These are phyloP conservation scores for Eupristina koningsbergeri DNA, from an alignment of 1,140 invertebrate species.

Conservation along the genomic window DNA sequence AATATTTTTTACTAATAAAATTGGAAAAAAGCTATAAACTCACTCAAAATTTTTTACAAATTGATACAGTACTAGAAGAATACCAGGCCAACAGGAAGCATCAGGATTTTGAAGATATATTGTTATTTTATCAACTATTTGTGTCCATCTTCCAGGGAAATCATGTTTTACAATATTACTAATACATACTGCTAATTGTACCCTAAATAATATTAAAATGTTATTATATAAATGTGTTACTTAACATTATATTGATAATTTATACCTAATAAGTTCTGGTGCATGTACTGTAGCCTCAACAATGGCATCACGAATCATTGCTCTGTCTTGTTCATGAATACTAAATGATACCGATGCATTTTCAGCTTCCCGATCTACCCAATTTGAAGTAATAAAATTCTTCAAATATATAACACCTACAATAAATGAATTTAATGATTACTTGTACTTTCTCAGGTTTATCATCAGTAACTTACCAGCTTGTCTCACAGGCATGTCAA, in stretches of 20 bases:
- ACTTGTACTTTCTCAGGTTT: not conserved
- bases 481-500: slow-evolving; percentile 94
- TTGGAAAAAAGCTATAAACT: slow-evolving; percentile 59
- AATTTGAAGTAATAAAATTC: slow-evolving; percentile 91
- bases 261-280: slow-evolving; percentile 87
- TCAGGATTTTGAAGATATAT: slow-evolving; percentile 88
- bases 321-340: slow-evolving; percentile 96
- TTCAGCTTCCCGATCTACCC: slow-evolving; percentile 89
- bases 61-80: slow-evolving; percentile 92
- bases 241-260: slow-evolving; percentile 2
- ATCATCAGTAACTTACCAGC: slow-evolving; percentile 77
- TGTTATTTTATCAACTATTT: slow-evolving; percentile 94
- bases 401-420: slow-evolving; percentile 95
- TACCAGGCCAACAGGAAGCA: slow-evolving; percentile 90
- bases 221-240: not conserved
- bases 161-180: slow-evolving; percentile 95
- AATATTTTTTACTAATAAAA: not conserved
- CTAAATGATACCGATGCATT: slow-evolving; percentile 85
- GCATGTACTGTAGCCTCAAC: slow-evolving; percentile 96
- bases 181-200: slow-evolving; percentile 93
- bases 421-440: slow-evolving; percentile 41
- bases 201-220: slow-evolving; percentile 72
- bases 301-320: slow-evolving; percentile 92
- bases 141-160: slow-evolving; percentile 95
- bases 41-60: slow-evolving; percentile 97